Percentiles rank a stretch among this genome's conserved stretches.
Evolutionary conservation across 2,797 vertebrate species (phyloP).

Genomic region (Sciaenops ocellatus): DNA sequence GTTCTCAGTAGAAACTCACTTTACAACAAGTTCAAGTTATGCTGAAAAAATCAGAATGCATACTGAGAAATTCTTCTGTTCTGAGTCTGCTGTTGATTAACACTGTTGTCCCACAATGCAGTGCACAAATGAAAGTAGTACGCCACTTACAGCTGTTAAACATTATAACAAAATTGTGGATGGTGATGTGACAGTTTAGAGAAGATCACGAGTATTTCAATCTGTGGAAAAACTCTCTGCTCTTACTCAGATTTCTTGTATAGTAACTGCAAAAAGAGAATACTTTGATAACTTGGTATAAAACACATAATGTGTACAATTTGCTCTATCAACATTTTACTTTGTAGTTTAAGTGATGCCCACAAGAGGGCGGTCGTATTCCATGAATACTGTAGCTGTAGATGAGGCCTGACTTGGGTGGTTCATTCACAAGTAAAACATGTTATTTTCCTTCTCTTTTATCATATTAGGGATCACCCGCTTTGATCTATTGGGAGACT

Average conservation of each 20-base stretch:
- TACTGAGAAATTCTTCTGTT: too few species aligned
- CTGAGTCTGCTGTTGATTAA: neutral
- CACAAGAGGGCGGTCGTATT: constrained; percentile 74
- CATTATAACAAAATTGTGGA: neutral
- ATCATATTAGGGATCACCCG: constrained; percentile 91
- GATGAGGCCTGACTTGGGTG: neutral
- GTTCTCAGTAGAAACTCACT: neutral
- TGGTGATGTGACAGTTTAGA: neutral
- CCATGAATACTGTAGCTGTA: constrained; percentile 2
- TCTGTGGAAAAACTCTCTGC: neutral
- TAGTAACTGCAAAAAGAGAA: neutral
- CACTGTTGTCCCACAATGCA: neutral
- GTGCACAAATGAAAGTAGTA: neutral
- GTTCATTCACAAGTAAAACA: constrained; percentile 8
- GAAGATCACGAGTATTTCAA: neutral
- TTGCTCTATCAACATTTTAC: constrained; percentile 23
- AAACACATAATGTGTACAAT: neutral
- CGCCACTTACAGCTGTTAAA: neutral
- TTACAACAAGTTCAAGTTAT: neutral
- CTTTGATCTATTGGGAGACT: constrained; percentile 97
- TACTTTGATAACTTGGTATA: neutral
- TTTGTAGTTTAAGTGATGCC: constrained; percentile 56
- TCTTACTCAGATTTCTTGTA: neutral
- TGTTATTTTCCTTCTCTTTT: neutral
- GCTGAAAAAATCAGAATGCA: neutral